Percentiles rank a stretch among this genome's conserved stretches.
Evolutionary conservation across 2,113 vertebrate species (phyloP).

Genomic region (Ovibos moschatus): DNA sequence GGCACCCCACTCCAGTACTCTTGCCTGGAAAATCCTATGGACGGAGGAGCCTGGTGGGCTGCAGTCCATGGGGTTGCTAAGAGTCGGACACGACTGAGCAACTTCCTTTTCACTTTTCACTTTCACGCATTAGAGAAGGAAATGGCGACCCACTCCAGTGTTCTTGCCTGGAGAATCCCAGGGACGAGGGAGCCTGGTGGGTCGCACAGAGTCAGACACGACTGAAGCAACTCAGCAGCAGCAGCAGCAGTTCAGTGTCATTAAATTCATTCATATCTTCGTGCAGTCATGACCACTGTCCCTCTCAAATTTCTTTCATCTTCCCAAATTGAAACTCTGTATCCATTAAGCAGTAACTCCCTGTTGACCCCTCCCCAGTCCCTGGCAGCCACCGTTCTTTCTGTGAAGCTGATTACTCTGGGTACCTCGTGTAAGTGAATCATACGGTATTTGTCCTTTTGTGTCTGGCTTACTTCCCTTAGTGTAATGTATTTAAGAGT

Average conservation of each 20-base stretch:
- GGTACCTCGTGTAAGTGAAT: not conserved
- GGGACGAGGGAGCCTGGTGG: no score
- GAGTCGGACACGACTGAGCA: fast-evolving
- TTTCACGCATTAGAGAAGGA: no score
- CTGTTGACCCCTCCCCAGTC: fast-evolving
- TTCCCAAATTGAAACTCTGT: not conserved
- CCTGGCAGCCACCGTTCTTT: not conserved
- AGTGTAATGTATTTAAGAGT: not conserved
- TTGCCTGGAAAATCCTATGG: no score
- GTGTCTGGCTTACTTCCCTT: not conserved
- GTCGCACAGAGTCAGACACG: no score
- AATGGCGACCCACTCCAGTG: no score
- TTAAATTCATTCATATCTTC: not conserved
- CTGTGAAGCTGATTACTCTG: not conserved
- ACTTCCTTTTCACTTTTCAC: no score
- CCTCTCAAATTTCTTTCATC: not conserved
- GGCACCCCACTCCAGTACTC: no score
- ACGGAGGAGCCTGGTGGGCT: fast-evolving
- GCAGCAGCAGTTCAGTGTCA: not conserved
- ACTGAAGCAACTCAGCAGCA: no score
- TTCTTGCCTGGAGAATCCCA: no score
- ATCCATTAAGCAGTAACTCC: not conserved
- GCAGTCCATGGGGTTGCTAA: no score
- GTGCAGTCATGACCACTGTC: fast-evolving
- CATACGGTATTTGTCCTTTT: not conserved